phyloP scores from a whole-genome alignment of 2,888 invertebrate species.

The Rhodophaea formosa region DNA sequence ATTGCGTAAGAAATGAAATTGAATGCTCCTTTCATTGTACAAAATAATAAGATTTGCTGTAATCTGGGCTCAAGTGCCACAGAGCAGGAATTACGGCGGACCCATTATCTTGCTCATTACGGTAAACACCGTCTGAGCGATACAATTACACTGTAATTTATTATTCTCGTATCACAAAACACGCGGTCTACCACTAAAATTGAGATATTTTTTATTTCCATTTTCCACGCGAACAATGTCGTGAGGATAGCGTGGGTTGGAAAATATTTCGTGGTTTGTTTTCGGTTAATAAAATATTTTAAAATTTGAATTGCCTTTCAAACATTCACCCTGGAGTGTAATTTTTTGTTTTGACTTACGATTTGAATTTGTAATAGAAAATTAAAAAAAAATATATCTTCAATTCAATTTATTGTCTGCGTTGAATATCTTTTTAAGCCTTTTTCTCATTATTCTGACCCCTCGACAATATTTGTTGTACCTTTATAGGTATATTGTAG shows the following conservation, averaged over 20 bases:
- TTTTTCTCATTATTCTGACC: too few species aligned
- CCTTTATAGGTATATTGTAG: too few species aligned
- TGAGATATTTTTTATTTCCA: slow-evolving; percentile 73
- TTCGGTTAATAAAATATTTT: slow-evolving; percentile 16
- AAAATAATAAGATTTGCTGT: slow-evolving; percentile 15
- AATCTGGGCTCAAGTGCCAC: slow-evolving; percentile 14
- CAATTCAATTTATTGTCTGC: too few species aligned
- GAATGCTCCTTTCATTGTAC: slow-evolving; percentile 3
- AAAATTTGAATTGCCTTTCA: too few species aligned
- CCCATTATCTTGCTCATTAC: slow-evolving; percentile 69
- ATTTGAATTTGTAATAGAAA: too few species aligned
- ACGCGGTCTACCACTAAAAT: slow-evolving; percentile 64
- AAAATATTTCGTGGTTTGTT: slow-evolving; percentile 28
- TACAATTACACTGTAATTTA: slow-evolving; percentile 70
- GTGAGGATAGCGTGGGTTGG: slow-evolving; percentile 30
- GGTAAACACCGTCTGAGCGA: slow-evolving; percentile 66
- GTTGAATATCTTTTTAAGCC: too few species aligned
- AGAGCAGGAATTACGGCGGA: slow-evolving; percentile 32
- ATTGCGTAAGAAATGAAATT: background rate
- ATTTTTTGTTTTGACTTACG: too few species aligned
- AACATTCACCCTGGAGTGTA: too few species aligned
- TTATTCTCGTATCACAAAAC: slow-evolving; percentile 69
- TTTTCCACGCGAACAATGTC: slow-evolving; percentile 62
- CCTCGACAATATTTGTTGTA: too few species aligned
- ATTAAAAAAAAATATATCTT: too few species aligned